Evolutionary conservation across 2,113 vertebrate genomes (phyloP).

Genomic region (Chaenocephalus aceratus): DNA sequence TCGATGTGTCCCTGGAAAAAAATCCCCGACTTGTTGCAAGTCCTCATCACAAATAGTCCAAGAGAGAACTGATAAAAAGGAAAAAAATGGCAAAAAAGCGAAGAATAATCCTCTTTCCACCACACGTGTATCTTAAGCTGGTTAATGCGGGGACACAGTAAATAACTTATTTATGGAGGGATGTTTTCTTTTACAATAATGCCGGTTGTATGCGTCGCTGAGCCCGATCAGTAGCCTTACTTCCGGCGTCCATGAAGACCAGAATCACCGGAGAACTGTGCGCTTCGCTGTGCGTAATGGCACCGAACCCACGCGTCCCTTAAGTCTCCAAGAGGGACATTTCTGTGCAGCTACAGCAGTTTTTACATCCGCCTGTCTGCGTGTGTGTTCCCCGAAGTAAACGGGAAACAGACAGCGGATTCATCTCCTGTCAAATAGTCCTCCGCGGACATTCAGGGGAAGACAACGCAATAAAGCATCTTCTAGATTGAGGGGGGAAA

Average conservation of each 20-base stretch:
- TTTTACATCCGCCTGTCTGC: background rate
- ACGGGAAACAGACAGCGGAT: background rate
- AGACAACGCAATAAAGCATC: background rate
- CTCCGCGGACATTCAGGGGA: background rate
- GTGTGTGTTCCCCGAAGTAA: background rate
- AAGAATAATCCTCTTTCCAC: background rate
- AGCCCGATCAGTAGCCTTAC: background rate
- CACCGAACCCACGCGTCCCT: conserved; percentile 8
- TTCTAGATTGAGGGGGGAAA: background rate
- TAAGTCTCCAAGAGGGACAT: background rate
- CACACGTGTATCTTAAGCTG: background rate
- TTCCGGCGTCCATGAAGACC: background rate
- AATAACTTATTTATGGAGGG: background rate
- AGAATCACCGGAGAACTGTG: background rate
- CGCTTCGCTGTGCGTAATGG: conserved; percentile 32
- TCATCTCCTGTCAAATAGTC: background rate
- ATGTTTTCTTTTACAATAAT: background rate
- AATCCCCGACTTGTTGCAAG: background rate
- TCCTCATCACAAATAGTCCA: background rate
- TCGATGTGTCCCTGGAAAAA: background rate
- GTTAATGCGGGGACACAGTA: too few relatives aligned
- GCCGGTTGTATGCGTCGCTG: too few relatives aligned
- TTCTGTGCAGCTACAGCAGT: background rate
- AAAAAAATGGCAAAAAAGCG: too few relatives aligned
- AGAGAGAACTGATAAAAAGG: too few relatives aligned